A percentile compares a stretch with the other conserved stretches of the same genome.
These are phyloP conservation scores for Semnornis frantzii DNA, from an alignment of 2,113 vertebrate genomes.

Conservation along the genomic window DNA sequence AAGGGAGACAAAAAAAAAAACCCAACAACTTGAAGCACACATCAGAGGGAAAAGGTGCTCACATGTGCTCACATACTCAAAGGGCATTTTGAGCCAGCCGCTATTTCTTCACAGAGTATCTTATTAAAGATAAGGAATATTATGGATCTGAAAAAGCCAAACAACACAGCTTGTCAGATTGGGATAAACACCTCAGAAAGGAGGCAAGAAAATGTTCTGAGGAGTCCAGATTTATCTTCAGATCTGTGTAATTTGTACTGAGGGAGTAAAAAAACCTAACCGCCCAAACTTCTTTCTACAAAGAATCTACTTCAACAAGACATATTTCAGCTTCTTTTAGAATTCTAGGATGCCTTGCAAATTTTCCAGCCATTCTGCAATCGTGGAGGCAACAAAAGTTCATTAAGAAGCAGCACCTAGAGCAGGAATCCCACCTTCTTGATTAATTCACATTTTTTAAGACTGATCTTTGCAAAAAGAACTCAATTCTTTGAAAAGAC, in stretches of 20 bases:
- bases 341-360: neutral
- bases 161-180: neutral
- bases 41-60: neutral
- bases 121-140: slow-evolving; percentile 14
- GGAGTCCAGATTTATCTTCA: neutral
- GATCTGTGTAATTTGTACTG: neutral
- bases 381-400: neutral
- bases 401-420: neutral
- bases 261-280: neutral
- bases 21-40: neutral
- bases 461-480: neutral
- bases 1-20: neutral
- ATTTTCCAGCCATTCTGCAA: neutral
- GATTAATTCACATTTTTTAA: neutral
- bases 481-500: neutral
- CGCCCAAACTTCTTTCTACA: neutral
- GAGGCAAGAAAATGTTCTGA: slow-evolving; percentile 8
- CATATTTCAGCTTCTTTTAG: neutral
- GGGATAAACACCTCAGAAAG: neutral
- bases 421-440: neutral
- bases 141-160: slow-evolving; percentile 31
- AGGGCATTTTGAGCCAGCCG: neutral
- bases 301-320: neutral
- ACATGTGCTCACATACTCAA: neutral
- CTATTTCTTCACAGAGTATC: neutral